Evolutionary conservation across 2,797 vertebrate species (phyloP).

Genomic region (Tenualosa ilisha): DNA sequence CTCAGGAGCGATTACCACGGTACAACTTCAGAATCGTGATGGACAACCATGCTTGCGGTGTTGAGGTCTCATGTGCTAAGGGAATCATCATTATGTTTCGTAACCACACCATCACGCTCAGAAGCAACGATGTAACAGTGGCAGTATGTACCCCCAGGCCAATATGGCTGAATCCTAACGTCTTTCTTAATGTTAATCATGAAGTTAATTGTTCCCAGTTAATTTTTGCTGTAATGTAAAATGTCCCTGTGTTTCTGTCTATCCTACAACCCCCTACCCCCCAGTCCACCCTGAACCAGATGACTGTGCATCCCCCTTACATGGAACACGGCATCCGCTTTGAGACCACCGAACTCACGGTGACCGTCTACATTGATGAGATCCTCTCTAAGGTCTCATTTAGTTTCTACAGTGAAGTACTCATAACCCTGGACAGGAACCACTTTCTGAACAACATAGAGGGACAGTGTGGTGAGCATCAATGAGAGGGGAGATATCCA

Average conservation of each 20-base stretch:
- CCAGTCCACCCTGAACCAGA: slow-evolving; percentile 65
- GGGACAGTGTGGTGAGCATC: slow-evolving; percentile 72
- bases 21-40: slow-evolving; percentile 64
- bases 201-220: no score
- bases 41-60: slow-evolving; percentile 63
- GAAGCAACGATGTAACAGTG: not conserved
- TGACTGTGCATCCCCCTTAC: slow-evolving; percentile 59
- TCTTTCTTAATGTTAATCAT: no score
- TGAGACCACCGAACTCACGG: slow-evolving; percentile 54
- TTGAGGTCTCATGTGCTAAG: slow-evolving; percentile 59
- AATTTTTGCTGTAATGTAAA: no score
- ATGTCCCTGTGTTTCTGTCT: no score
- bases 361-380: slow-evolving; percentile 60
- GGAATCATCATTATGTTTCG: slow-evolving; percentile 66
- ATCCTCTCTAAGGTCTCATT: slow-evolving; percentile 44
- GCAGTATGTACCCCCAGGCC: no score
- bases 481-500: no score
- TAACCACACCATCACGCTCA: slow-evolving; percentile 59
- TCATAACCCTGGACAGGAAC: slow-evolving; percentile 69
- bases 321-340: slow-evolving; percentile 63
- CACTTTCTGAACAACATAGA: slow-evolving; percentile 70
- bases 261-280: not conserved
- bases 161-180: no score
- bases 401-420: slow-evolving; percentile 49
- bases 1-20: slow-evolving; percentile 62